Evolutionary conservation across 2,113 vertebrate genomes (phyloP).

Genomic region (Cairina moschata): DNA sequence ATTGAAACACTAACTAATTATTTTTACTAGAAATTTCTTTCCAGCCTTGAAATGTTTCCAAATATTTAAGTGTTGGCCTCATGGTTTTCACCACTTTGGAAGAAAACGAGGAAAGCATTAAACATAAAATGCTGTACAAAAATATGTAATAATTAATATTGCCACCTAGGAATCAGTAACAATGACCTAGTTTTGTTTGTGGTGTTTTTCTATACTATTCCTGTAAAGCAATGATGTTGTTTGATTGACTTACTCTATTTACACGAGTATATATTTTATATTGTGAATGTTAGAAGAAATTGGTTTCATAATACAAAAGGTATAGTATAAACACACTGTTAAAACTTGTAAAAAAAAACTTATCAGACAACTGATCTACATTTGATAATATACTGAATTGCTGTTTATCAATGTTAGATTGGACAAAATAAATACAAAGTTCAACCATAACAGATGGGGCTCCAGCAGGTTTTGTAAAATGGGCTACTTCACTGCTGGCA

Average conservation of each 20-base stretch:
- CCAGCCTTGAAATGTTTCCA: neutral
- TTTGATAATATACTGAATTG: neutral
- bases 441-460: constrained; percentile 17
- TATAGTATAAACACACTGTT: neutral
- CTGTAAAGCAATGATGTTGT: neutral
- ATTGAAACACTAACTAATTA: neutral
- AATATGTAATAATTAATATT: neutral
- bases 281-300: neutral
- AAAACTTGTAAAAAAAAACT: neutral
- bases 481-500: constrained; percentile 47
- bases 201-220: neutral
- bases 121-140: neutral
- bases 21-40: neutral
- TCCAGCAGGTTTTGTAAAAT: constrained; percentile 33
- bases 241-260: neutral
- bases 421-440: neutral
- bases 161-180: neutral
- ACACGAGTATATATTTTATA: neutral
- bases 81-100: neutral
- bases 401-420: neutral
- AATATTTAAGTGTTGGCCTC: neutral
- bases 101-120: neutral
- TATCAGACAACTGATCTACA: neutral
- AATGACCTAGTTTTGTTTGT: neutral
- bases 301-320: neutral